Conservation (phyloP, 2,797 vertebrate genomes). For the Xenopus petersii region DNA sequence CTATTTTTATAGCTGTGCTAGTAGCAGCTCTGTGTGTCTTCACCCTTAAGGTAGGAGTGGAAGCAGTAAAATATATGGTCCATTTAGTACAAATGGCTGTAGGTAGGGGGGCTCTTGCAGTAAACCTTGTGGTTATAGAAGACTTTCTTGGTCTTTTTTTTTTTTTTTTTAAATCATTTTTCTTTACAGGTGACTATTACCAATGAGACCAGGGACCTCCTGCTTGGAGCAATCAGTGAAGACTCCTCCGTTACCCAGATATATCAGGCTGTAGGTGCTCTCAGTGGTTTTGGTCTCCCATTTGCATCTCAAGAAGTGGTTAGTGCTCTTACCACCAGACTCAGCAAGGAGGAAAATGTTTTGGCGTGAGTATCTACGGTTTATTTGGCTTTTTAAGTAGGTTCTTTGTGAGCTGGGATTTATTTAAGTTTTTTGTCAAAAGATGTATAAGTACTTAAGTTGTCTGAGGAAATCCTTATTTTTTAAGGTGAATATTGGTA, state of each 20-base stretch:
- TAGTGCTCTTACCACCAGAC: conserved; percentile 79
- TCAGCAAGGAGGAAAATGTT: conserved; percentile 92
- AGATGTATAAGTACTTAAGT: too few species aligned
- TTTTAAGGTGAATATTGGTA: too few species aligned
- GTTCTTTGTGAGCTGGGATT: too few species aligned
- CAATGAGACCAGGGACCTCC: conserved; percentile 91
- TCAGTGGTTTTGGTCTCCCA: conserved; percentile 85
- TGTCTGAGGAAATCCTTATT: too few species aligned
- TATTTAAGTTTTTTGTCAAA: too few species aligned
- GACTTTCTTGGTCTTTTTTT: not conserved
- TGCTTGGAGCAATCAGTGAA: conserved; percentile 89
- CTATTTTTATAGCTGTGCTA: too few species aligned
- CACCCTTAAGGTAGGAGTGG: too few species aligned
- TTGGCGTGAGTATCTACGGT: conserved; percentile 77
- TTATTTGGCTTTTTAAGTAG: not conserved
- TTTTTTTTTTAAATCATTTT: not conserved
- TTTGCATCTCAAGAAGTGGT: conserved; percentile 90
- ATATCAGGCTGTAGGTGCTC: conserved; percentile 84
- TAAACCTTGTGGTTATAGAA: not conserved
- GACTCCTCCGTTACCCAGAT: conserved; percentile 90
- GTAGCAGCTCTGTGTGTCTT: too few species aligned
- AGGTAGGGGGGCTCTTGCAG: not conserved
- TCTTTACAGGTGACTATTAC: conserved; percentile 80
- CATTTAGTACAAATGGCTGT: too few species aligned
- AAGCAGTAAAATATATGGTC: too few species aligned